phyloP scores from a whole-genome alignment of 2,888 invertebrate genomes.

The Orchesellides sinensis region DNA sequence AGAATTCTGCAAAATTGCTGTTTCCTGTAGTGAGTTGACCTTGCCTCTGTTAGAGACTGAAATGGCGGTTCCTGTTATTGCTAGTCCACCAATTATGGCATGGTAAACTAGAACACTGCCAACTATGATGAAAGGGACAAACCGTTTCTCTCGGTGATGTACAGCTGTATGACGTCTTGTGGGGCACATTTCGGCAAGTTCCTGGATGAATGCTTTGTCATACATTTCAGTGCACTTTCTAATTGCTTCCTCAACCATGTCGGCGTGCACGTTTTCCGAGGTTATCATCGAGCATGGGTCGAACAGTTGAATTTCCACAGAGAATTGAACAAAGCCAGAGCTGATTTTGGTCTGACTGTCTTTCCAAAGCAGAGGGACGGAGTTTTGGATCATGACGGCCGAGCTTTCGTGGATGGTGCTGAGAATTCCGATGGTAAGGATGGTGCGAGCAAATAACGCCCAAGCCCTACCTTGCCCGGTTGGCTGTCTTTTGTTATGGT shows the following conservation, averaged over 20 bases:
- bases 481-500: no score
- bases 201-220: not conserved
- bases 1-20: no score
- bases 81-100: not conserved
- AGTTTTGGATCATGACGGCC: not conserved
- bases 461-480: not conserved
- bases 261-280: not conserved
- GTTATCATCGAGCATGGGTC: not conserved
- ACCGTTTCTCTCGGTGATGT: not conserved
- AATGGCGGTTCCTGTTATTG: no score
- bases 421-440: not conserved
- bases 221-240: not conserved
- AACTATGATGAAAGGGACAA: not conserved
- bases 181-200: conserved; percentile 23
- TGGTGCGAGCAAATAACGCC: not conserved
- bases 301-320: not conserved
- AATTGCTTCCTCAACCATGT: not conserved
- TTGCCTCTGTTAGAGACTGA: no score
- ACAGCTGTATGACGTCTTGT: not conserved
- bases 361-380: conserved; percentile 12
- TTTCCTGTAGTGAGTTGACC: no score
- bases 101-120: not conserved
- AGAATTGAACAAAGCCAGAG: not conserved
- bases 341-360: not conserved
- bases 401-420: not conserved